phyloP scores from a whole-genome alignment of 2,113 vertebrate species.

The Oryzias melastigma region DNA sequence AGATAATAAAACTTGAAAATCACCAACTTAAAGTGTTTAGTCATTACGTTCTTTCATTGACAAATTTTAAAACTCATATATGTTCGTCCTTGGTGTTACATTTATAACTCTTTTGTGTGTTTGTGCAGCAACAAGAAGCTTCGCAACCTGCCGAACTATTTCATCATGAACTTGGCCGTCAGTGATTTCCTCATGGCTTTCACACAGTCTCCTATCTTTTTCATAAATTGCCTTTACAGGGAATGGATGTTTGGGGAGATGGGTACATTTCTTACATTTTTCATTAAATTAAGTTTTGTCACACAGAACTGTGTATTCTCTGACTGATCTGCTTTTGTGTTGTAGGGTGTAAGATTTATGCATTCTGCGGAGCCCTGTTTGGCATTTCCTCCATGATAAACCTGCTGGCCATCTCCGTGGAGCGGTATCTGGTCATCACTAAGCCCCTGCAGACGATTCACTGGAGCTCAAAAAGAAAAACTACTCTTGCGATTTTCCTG shows the following conservation, averaged over 20 bases:
- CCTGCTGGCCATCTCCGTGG: slow-evolving; percentile 88
- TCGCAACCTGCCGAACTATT: slow-evolving; percentile 84
- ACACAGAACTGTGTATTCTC: not conserved
- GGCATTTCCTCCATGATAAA: slow-evolving; percentile 95
- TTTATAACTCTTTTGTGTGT: not conserved
- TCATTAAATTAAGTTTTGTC: not conserved
- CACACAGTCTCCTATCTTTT: slow-evolving; percentile 91
- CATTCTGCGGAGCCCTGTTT: slow-evolving; percentile 92
- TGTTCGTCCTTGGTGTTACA: not conserved
- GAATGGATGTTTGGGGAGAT: slow-evolving; percentile 90
- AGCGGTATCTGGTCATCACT: slow-evolving; percentile 93
- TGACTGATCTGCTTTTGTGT: not conserved
- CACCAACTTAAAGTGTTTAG: too few species aligned
- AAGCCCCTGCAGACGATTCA: slow-evolving; percentile 84
- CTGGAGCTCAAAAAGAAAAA: slow-evolving; percentile 82
- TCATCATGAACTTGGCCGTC: slow-evolving; percentile 88
- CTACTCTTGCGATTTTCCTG: slow-evolving; percentile 78
- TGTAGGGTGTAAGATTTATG: slow-evolving; percentile 90
- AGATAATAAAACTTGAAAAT: too few species aligned
- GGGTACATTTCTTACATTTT: slow-evolving; percentile 68
- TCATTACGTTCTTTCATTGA: too few species aligned
- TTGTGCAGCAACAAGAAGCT: slow-evolving; percentile 85
- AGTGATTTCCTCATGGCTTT: slow-evolving; percentile 93
- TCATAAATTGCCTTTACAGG: slow-evolving; percentile 87
- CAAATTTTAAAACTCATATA: too few species aligned